These are phyloP conservation scores for Acropora yongei DNA, from an alignment of 64 coral and sea anemone genomes.

Conservation along the genomic window DNA sequence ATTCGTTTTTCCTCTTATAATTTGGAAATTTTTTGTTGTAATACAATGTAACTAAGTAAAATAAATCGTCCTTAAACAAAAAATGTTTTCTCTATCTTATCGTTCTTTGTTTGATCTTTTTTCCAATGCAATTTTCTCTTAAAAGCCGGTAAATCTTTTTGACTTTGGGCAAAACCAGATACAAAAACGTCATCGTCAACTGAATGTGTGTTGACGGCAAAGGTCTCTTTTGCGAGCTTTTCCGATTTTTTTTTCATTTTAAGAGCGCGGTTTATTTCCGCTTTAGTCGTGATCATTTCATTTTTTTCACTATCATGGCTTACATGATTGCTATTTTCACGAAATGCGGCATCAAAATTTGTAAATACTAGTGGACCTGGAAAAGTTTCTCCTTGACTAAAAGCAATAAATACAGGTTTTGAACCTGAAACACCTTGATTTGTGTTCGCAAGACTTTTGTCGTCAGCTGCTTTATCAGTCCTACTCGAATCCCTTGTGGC, in stretches of 20 bases:
- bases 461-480: background rate
- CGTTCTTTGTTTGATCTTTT: conserved; percentile 52
- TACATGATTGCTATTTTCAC: background rate
- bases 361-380: background rate
- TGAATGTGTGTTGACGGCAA: background rate
- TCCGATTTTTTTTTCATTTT: background rate
- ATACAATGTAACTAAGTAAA: too few species aligned
- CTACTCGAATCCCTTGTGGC: background rate
- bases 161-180: background rate
- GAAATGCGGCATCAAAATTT: background rate
- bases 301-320: background rate
- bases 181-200: background rate
- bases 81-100: conserved; percentile 63
- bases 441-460: background rate
- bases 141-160: conserved; percentile 13
- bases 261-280: background rate
- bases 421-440: background rate
- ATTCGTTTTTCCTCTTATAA: too few species aligned
- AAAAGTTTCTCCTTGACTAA: background rate
- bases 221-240: background rate
- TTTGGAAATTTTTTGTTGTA: too few species aligned
- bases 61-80: conserved; percentile 38
- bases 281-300: background rate
- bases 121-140: conserved; percentile 35
- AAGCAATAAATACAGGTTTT: background rate